A percentile compares a stretch with the other conserved stretches of the same genome.
phyloP scores from a whole-genome alignment of 92 coral and sea anemone genomes.

The Porites lobata region DNA sequence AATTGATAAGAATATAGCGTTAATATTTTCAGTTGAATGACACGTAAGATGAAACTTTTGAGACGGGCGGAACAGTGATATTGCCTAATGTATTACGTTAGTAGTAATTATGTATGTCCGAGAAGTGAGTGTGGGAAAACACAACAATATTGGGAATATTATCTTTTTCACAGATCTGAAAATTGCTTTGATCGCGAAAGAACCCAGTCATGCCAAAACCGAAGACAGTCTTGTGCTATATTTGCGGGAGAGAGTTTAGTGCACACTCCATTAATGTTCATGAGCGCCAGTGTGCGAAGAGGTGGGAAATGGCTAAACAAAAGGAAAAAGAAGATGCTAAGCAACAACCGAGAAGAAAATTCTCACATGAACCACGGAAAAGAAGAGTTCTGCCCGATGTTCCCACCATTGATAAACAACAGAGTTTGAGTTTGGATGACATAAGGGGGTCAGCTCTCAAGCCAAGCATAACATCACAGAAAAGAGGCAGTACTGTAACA shows the following conservation, averaged over 20 bases:
- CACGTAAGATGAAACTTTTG: constrained; percentile 6
- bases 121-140: neutral
- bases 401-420: constrained; percentile 51
- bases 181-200: neutral
- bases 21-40: constrained; percentile 25
- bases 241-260: constrained; percentile 90
- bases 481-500: constrained; percentile 7
- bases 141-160: neutral
- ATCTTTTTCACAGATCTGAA: neutral
- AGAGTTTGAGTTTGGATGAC: constrained; percentile 77
- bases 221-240: constrained; percentile 84
- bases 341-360: constrained; percentile 53
- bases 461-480: neutral
- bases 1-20: constrained; percentile 26
- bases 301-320: constrained; percentile 79
- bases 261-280: constrained; percentile 84
- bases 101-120: neutral
- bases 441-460: constrained; percentile 61
- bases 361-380: constrained; percentile 52
- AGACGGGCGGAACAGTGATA: neutral
- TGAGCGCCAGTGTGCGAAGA: constrained; percentile 90
- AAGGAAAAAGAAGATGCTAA: constrained; percentile 58
- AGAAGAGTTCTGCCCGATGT: constrained; percentile 51
- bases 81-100: too few relatives aligned
- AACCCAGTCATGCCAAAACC: constrained; percentile 81